Base-by-base conservation (phyloP, 2,888 invertebrate genomes). In the Temnothorax ravouxi region DNA sequence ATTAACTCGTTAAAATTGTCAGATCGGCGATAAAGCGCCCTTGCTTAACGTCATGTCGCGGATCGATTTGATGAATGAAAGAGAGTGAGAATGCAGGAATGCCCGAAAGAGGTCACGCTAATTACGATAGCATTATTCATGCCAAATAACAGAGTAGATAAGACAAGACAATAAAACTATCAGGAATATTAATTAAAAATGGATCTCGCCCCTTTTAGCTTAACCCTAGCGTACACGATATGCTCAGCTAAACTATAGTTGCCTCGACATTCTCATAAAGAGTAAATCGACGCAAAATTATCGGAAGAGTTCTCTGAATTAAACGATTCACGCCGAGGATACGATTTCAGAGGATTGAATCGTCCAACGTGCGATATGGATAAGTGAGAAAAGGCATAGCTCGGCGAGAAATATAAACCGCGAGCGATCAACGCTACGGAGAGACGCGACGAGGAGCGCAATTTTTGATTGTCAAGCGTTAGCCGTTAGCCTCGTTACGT, bases 381-480 rank as follows among this genome's bases (percentile, higher is more conserved):
- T 61, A 76, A 69, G 72, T 50, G 71, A 66, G 34, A 41, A 38
- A 56, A n/a, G 47, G 47, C 34, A 13, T 9, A 25, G 25, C 25
- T 25, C 25, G 25, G 38, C 41, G 1, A 11, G 15, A 29, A 38
- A 62, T 9, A 34, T 62, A 76, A 75, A 62, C 15, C 47, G 72
- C 38, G 54, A 38, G 50, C 64, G 54, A 66, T 77, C 25, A n/a
- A 38, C 56, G 56, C 50, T 44, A 9, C 66, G 47, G 47, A 11
- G 18, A 15, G 50, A 21, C 52, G 69, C 54, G 44, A 15, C 52
- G 66, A 69, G 80, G 72, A 79, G 86, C 88, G 86, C 88, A 86
- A 89, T 90, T 89, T 89, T 91, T 90, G 88, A 90, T 89, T 88
- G 90, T 88, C 90, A 89, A 84, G 76, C 86, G 80, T 71, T 74